Conservation (phyloP, 2,797 vertebrate species). For the Anabacerthia variegaticeps region DNA sequence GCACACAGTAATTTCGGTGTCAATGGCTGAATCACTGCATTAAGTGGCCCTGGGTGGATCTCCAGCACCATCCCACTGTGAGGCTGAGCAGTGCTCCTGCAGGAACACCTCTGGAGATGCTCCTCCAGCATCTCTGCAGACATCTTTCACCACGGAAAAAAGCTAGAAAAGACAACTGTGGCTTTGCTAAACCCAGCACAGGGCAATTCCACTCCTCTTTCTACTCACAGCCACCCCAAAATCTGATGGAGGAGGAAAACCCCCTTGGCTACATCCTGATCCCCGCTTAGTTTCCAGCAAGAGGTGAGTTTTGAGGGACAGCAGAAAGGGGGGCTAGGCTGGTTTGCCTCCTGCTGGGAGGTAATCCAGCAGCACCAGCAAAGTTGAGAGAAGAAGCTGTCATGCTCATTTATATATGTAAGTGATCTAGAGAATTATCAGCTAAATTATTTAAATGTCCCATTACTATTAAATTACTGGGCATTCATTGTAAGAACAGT, state of each 20-base stretch:
- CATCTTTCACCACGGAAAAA: background rate
- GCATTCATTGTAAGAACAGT: constrained; percentile 73
- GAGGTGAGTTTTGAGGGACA: background rate
- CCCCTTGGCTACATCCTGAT: background rate
- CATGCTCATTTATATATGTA: constrained; percentile 58
- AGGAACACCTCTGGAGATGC: background rate
- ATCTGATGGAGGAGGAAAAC: background rate
- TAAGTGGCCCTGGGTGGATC: background rate
- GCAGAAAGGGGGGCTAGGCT: background rate
- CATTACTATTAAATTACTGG: constrained; percentile 74
- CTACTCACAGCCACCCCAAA: background rate
- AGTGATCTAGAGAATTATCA: constrained; percentile 61
- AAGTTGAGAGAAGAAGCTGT: constrained; percentile 20
- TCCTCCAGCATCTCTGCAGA: background rate
- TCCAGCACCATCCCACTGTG: background rate
- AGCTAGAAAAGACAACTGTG: background rate
- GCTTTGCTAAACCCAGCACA: background rate
- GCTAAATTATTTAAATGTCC: constrained; percentile 70
- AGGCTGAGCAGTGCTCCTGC: background rate
- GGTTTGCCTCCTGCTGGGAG: background rate
- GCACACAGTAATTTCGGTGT: background rate
- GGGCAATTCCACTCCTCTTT: background rate
- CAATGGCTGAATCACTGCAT: background rate
- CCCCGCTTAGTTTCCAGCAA: background rate
- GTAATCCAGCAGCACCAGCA: constrained; percentile 23